These are phyloP conservation scores for Caenorhabditis sp. DNA, from an alignment of 2,888 invertebrate species.

Conservation along the genomic window DNA sequence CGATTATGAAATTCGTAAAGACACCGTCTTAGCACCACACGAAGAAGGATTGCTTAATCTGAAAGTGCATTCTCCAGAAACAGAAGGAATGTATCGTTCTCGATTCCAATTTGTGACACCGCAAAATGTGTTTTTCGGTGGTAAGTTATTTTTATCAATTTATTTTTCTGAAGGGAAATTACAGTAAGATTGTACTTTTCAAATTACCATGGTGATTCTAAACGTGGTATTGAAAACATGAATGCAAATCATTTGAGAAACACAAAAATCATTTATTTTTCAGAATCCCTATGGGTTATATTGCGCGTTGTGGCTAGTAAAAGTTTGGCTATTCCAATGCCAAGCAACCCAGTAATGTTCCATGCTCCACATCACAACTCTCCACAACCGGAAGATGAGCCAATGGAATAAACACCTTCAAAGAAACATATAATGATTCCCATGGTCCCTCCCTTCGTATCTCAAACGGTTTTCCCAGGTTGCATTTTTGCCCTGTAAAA, in stretches of 20 bases:
- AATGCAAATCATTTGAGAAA: background rate
- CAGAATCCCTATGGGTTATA: constrained; percentile 32
- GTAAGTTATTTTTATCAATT: constrained; percentile 9
- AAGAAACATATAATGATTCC: no score
- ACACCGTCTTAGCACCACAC: constrained; percentile 19
- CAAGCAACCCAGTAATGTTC: no score
- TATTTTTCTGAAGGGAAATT: background rate
- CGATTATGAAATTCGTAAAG: constrained; percentile 30
- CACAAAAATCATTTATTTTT: background rate
- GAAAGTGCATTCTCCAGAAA: constrained; percentile 15
- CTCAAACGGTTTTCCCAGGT: no score
- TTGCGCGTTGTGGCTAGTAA: constrained; percentile 6
- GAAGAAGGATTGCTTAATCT: constrained; percentile 16
- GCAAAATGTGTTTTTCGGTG: constrained; percentile 40
- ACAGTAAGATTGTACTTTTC: background rate
- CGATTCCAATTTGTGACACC: constrained; percentile 41
- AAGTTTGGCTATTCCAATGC: no score
- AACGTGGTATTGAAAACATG: background rate
- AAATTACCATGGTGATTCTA: background rate
- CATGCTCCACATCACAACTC: background rate
- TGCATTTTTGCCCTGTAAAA: no score
- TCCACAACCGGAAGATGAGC: background rate
- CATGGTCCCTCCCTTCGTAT: no score
- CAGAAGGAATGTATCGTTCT: constrained; percentile 31
- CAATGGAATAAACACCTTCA: background rate